Evolutionary conservation across 2,113 vertebrate genomes (phyloP).

Genomic region (Bungarus multicinctus): DNA sequence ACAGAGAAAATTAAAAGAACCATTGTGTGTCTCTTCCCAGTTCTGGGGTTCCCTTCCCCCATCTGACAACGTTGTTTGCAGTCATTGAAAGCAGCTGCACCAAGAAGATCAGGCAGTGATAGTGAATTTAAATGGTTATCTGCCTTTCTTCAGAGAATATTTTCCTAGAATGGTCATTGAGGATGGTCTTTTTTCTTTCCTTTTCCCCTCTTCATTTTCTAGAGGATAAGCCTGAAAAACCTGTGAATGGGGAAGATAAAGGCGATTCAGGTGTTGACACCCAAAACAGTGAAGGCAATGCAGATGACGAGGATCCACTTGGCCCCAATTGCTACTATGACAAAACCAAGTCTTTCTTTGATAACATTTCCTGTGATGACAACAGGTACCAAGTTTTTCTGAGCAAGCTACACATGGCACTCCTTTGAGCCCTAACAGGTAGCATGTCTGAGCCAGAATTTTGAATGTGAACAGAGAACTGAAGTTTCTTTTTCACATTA

Average conservation of each 20-base stretch:
- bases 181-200: neutral
- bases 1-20: neutral
- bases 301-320: slow-evolving; percentile 85
- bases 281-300: slow-evolving; percentile 85
- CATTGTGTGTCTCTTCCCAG: neutral
- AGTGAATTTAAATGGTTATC: neutral
- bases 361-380: slow-evolving; percentile 96
- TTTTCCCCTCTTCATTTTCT: neutral
- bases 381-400: slow-evolving; percentile 73
- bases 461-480: neutral
- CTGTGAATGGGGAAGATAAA: slow-evolving; percentile 91
- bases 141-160: neutral
- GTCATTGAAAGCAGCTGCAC: neutral
- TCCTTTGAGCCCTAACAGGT: neutral
- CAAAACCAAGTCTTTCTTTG: slow-evolving; percentile 98
- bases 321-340: slow-evolving; percentile 91
- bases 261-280: slow-evolving; percentile 84
- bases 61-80: neutral
- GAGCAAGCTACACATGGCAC: neutral
- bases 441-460: neutral
- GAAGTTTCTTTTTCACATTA: neutral
- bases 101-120: neutral
- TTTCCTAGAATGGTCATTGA: neutral
- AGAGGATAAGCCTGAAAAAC: slow-evolving; percentile 93
- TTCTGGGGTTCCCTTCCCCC: neutral